Evolutionary conservation across 2,113 vertebrate species (phyloP).

Genomic region (Hydrochoerus hydrochaeris): DNA sequence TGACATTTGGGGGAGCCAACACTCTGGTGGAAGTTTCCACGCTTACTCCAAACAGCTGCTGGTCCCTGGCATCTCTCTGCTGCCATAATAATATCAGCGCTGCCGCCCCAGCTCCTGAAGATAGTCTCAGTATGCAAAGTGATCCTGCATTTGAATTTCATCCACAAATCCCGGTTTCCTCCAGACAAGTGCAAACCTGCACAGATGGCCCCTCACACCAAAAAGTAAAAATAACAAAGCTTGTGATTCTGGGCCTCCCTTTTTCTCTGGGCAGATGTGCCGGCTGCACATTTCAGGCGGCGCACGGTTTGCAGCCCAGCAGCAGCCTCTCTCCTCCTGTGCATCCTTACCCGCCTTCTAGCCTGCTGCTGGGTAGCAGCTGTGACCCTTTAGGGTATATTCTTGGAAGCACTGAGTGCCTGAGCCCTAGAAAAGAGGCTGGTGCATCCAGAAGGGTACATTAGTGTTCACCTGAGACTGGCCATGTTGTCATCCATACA

Average conservation of each 20-base stretch:
- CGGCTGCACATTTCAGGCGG: constrained; percentile 1
- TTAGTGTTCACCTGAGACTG: neutral
- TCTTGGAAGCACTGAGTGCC: neutral
- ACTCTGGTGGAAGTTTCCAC: neutral
- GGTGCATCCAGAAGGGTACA: neutral
- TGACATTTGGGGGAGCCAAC: neutral
- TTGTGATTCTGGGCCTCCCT: constrained; percentile 41
- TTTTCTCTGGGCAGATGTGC: constrained; percentile 81
- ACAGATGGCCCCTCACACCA: constrained; percentile 79
- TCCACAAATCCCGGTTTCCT: constrained; percentile 71
- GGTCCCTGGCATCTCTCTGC: neutral
- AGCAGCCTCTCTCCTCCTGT: constrained; percentile 40
- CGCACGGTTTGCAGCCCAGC: neutral
- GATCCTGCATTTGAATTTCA: constrained; percentile 82
- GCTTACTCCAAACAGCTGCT: neutral
- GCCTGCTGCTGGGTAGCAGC: neutral
- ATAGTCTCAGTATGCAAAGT: constrained; percentile 73
- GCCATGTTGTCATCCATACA: neutral
- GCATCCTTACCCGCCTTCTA: constrained; percentile 17
- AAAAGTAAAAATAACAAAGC: constrained; percentile 80
- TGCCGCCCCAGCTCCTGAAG: constrained; percentile 74
- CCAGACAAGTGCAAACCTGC: constrained; percentile 80
- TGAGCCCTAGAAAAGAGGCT: neutral
- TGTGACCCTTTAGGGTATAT: neutral
- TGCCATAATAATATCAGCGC: constrained; percentile 55